Evolutionary conservation across 2,113 vertebrate species (phyloP).

Genomic region (Festucalex cinctus): DNA sequence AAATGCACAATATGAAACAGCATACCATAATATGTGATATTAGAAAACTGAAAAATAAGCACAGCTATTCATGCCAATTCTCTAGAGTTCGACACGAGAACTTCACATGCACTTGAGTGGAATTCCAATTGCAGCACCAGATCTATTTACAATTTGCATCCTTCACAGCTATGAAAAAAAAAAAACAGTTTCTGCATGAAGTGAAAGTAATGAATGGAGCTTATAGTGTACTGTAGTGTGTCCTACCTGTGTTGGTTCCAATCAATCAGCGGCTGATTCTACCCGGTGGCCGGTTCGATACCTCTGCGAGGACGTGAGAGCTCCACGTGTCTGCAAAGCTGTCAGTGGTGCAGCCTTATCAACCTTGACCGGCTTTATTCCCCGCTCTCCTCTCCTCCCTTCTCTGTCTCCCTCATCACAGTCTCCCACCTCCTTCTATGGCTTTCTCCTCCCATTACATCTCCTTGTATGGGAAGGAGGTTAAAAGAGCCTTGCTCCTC

Average conservation of each 20-base stretch:
- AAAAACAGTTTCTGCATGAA: background rate
- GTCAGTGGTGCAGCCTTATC: constrained; percentile 50
- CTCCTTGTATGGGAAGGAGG: constrained; percentile 74
- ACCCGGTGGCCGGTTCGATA: background rate
- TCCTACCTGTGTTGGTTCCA: constrained; percentile 58
- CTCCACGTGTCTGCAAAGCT: constrained; percentile 12
- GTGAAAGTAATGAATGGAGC: constrained; percentile 27
- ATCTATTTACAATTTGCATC: constrained; percentile 1
- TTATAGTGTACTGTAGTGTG: background rate
- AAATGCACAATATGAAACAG: background rate
- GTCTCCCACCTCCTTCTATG: constrained; percentile 50
- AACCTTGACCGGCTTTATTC: constrained; percentile 59
- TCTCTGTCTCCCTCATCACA: constrained; percentile 38
- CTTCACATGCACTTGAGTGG: background rate
- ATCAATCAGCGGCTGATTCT: constrained; percentile 28
- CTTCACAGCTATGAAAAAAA: too few relatives aligned
- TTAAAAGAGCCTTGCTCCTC: constrained; percentile 51
- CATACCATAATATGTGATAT: background rate
- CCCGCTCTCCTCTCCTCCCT: constrained; percentile 45
- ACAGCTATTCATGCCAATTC: background rate
- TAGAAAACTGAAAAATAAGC: background rate
- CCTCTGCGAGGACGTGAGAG: background rate
- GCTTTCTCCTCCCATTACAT: constrained; percentile 56
- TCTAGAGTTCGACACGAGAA: background rate
- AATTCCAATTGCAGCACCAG: background rate